Conservation (phyloP, 1,140 invertebrate genomes). For the Teleopsis dalmanni region DNA sequence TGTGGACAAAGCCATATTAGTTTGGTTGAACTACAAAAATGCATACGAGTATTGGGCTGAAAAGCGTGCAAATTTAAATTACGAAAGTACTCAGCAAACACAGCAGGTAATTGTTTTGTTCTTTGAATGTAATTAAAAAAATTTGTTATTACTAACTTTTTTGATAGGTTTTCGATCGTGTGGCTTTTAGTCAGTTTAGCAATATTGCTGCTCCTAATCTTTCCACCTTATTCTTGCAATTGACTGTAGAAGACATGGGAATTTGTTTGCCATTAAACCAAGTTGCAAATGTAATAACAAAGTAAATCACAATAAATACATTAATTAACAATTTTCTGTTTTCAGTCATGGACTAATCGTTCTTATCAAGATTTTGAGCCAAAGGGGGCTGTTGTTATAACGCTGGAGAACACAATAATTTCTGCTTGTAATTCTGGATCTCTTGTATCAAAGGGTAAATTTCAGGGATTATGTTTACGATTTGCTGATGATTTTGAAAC, state of each 20-base stretch:
- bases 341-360: constrained; percentile 54
- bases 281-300: constrained; percentile 48
- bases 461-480: constrained; percentile 79
- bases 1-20: constrained; percentile 91
- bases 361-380: constrained; percentile 69
- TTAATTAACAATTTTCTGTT: constrained; percentile 17
- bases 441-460: constrained; percentile 68
- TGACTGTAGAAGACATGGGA: constrained; percentile 95
- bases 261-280: constrained; percentile 89
- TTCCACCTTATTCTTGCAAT: constrained; percentile 85
- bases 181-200: constrained; percentile 68
- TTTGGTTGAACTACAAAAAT: constrained; percentile 98
- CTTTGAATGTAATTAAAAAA: no score
- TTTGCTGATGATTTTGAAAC: constrained; percentile 97
- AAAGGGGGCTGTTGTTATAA: constrained; percentile 86
- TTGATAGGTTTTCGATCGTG: constrained; percentile 58
- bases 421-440: constrained; percentile 80
- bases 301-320: neutral
- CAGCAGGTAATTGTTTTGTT: no score
- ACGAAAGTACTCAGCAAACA: constrained; percentile 65
- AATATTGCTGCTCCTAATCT: constrained; percentile 66
- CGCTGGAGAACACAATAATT: constrained; percentile 88
- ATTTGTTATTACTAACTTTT: no score
- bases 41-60: constrained; percentile 99
- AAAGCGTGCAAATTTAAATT: constrained; percentile 79